Evolutionary conservation across 1,140 invertebrate species (phyloP), one percentile per base, ranked within the genome.

Genomic region (Drosophila obscura): DNA sequence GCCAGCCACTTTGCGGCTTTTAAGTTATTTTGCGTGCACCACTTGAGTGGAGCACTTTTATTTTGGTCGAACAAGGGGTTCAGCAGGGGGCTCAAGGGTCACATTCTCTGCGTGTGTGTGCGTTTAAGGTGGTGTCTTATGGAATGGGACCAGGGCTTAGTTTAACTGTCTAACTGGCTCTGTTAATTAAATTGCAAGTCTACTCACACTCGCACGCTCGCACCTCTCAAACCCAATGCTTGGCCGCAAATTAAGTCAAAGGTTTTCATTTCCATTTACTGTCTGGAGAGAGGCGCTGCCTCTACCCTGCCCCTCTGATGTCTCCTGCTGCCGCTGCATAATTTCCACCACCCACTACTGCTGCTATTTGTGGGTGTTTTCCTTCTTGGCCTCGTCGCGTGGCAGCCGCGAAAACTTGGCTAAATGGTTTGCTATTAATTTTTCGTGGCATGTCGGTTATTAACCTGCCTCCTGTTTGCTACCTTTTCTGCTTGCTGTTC

Each of bases 1-100:
- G 76, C 82, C 82, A 87, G 82, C 82, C 82, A 87, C 82, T 85
- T 85, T 87, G 82, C 78, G 82, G 82, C 78, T 85, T 85, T 85
- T 85, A 85, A 87, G 78, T 85, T 85, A 85, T 85, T 85, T 85
- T 85, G 82, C 82, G 82, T 85, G 82, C 78, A 60, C 69, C 74
- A 85, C 81, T 85, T 73, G 73, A 85, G 82, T 63, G 65, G 63
- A 62, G 73, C 64, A 69, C 66, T 49, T 69, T 49, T 69, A 69
- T 68, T 57, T 11, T 41, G 48, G 48, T n/a, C 7, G 60, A 15
- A 55, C 60, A 55, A 45, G 60, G 59, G 50, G 50, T 53, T 69
- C 63, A 15, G 16, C 67, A 19, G 31, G 66, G 50, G 41, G 50
- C 50, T 48, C 31, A 43, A n/a, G 46, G 62, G 61, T 26, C 44